Evolutionary conservation across 2,797 vertebrate genomes (phyloP).

Genomic region (Bovichtus variegatus): DNA sequence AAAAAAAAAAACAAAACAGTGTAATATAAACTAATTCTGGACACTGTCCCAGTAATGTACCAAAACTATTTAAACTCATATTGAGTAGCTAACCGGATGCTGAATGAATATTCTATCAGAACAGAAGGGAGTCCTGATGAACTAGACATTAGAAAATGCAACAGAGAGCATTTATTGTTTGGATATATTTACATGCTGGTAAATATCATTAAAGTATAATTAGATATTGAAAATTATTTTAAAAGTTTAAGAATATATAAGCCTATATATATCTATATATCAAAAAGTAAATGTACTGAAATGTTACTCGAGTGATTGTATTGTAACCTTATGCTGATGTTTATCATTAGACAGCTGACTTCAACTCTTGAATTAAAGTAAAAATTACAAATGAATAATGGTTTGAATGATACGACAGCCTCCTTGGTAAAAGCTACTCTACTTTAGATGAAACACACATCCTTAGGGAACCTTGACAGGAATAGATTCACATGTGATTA

Average conservation of each 20-base stretch:
- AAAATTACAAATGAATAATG: background rate
- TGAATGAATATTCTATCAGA: slow-evolving; percentile 19
- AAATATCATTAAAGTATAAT: too few relatives aligned
- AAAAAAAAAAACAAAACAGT: slow-evolving; percentile 13
- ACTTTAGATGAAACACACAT: slow-evolving; percentile 10
- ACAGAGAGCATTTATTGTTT: background rate
- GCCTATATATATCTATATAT: too few relatives aligned
- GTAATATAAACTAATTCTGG: slow-evolving; percentile 9
- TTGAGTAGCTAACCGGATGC: background rate
- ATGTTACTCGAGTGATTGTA: background rate
- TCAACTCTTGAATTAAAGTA: background rate
- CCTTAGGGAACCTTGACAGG: background rate
- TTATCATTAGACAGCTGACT: background rate
- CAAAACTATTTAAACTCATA: slow-evolving; percentile 3
- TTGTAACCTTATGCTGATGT: background rate
- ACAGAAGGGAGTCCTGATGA: background rate
- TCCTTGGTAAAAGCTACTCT: background rate
- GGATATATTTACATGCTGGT: background rate
- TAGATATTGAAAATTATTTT: background rate
- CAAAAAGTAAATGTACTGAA: background rate
- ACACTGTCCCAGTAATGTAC: slow-evolving; percentile 24
- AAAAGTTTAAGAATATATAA: too few relatives aligned
- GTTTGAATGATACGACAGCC: background rate
- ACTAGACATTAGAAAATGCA: background rate
- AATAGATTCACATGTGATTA: slow-evolving; percentile 36